Conservation (phyloP, 2,797 vertebrate genomes). For the Ceryle rudis region DNA sequence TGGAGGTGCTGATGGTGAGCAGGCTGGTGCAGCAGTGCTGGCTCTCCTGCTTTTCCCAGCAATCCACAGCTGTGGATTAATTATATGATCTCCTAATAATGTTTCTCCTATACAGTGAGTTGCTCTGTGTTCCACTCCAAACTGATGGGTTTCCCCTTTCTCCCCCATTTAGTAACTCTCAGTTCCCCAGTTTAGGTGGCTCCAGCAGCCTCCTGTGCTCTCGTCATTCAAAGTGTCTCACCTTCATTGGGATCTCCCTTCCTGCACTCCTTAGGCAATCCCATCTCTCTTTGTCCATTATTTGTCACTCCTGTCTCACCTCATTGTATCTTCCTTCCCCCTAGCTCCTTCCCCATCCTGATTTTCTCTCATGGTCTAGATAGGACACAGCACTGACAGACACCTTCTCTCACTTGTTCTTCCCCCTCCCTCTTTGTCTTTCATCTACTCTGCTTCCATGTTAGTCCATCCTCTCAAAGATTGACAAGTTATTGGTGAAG, state of each 20-base stretch:
- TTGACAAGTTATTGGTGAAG: neutral
- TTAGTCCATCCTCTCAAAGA: neutral
- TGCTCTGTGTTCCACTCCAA: neutral
- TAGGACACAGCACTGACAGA: neutral
- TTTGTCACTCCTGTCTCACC: neutral
- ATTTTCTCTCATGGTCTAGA: neutral
- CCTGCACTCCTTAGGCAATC: neutral
- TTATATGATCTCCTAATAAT: neutral
- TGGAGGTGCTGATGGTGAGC: neutral
- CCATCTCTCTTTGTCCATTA: neutral
- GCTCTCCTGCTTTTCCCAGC: neutral
- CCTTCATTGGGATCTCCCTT: neutral
- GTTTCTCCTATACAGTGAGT: fast-evolving
- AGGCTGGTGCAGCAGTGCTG: neutral
- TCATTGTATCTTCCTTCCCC: neutral
- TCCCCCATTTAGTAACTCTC: neutral
- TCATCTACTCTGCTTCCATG: neutral
- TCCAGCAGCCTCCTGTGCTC: neutral
- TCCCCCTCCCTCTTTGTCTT: neutral
- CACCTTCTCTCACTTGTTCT: neutral
- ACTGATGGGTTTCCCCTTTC: neutral
- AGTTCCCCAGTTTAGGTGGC: neutral
- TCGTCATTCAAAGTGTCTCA: neutral
- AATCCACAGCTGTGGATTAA: neutral
- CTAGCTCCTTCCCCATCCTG: neutral